A percentile compares a stretch with the other conserved stretches of the same genome.
Evolutionary conservation across 2,888 invertebrate genomes (phyloP).

Genomic region (Timandra comae): DNA sequence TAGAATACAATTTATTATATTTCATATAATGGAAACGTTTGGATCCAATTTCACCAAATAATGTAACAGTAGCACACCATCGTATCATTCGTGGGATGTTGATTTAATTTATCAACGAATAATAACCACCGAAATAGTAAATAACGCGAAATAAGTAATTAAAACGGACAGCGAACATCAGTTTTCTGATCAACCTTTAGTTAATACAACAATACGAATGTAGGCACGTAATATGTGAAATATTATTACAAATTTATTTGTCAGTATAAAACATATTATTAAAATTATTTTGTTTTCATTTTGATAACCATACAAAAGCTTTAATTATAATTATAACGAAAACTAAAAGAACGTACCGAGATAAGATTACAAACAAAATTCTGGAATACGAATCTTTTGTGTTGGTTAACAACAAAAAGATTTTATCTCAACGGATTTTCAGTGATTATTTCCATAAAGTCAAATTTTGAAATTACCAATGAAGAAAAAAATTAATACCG

Average conservation of each 20-base stretch:
- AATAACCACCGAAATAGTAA: background rate
- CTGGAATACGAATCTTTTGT: conserved; percentile 41
- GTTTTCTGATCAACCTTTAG: conserved; percentile 5
- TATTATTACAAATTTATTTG: too few species aligned
- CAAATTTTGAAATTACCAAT: conserved; percentile 37
- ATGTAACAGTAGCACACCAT: too few species aligned
- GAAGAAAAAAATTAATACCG: conserved; percentile 29
- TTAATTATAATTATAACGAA: conserved; percentile 29
- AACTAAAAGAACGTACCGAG: conserved; percentile 27
- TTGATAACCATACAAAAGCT: conserved; percentile 6
- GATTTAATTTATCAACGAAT: background rate
- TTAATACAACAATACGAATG: too few species aligned
- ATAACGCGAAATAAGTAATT: conserved; percentile 5
- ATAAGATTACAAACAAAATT: conserved; percentile 35
- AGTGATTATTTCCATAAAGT: conserved; percentile 38
- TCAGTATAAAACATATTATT: too few species aligned
- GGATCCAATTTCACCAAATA: background rate
- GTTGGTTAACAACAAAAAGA: conserved; percentile 44
- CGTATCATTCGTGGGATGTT: too few species aligned
- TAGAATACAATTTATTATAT: background rate
- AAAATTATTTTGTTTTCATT: too few species aligned
- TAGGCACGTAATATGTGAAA: too few species aligned
- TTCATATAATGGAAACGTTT: background rate
- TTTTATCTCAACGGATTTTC: conserved; percentile 37
- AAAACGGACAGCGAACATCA: conserved; percentile 8